These are phyloP conservation scores for Harpalus rubripes DNA, from an alignment of 2,888 invertebrate species.

Conservation along the genomic window DNA sequence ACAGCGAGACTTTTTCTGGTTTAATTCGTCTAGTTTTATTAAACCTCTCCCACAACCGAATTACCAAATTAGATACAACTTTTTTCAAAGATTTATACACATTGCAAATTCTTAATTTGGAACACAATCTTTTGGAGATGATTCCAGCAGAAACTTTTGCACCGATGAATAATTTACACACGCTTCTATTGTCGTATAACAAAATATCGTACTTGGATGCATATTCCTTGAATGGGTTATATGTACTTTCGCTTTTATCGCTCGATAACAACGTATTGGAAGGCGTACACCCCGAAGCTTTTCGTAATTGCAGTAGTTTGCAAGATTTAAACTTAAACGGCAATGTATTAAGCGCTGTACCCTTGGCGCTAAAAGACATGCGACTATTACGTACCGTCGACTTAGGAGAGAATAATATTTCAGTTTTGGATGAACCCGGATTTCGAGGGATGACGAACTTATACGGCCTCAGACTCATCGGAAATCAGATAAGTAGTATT, in stretches of 20 bases:
- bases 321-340: conserved; percentile 94
- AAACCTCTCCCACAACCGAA: conserved; percentile 91
- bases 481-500: conserved; percentile 91
- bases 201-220: conserved; percentile 91
- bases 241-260: conserved; percentile 90
- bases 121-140: conserved; percentile 90
- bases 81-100: conserved; percentile 93
- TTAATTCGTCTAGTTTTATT: conserved; percentile 92
- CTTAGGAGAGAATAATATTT: conserved; percentile 94
- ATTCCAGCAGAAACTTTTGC: conserved; percentile 93
- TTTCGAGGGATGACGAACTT: conserved; percentile 92
- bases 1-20: conserved; percentile 91
- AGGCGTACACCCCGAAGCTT: conserved; percentile 92
- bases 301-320: conserved; percentile 93
- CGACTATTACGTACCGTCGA: conserved; percentile 91
- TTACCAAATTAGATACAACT: conserved; percentile 89
- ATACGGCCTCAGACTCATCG: conserved; percentile 92
- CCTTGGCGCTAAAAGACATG: conserved; percentile 91
- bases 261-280: conserved; percentile 92
- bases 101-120: conserved; percentile 90
- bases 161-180: conserved; percentile 95
- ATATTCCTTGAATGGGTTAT: conserved; percentile 92
- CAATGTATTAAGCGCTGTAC: conserved; percentile 89
- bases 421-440: conserved; percentile 88
- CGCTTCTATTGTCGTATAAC: conserved; percentile 91